Evolutionary conservation across 1,140 invertebrate species (phyloP).

Genomic region (Euglossa dilemma): DNA sequence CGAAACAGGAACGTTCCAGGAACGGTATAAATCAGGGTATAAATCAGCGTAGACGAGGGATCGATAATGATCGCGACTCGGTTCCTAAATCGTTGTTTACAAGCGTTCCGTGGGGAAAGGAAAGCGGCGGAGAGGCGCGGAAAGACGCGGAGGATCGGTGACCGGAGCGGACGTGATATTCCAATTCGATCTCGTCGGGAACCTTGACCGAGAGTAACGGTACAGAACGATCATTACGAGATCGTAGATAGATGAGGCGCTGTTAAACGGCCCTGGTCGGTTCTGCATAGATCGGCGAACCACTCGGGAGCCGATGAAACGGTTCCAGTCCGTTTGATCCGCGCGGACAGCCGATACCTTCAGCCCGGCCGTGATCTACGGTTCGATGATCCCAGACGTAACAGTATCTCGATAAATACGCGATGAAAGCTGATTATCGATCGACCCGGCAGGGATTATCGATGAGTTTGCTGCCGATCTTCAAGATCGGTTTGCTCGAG

Average conservation of each 20-base stretch:
- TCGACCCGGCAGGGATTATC: not conserved
- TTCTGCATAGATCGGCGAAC: constrained; percentile 49
- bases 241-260: constrained; percentile 56
- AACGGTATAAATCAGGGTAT: not conserved
- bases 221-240: constrained; percentile 67
- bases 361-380: not conserved
- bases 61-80: not conserved
- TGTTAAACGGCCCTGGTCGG: constrained; percentile 1
- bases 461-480: not conserved
- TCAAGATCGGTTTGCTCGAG: not conserved
- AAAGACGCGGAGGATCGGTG: constrained; percentile 33
- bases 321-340: not conserved
- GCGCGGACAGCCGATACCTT: not conserved
- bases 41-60: no score
- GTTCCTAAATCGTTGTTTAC: constrained; percentile 51
- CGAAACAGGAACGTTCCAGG: no score
- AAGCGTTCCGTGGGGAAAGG: constrained; percentile 16
- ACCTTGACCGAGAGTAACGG: constrained; percentile 78
- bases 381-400: constrained; percentile 21
- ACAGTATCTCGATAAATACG: not conserved
- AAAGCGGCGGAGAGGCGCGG: not conserved
- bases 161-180: constrained; percentile 61
- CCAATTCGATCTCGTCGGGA: constrained; percentile 67
- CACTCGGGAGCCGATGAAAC: constrained; percentile 4
- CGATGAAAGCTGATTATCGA: not conserved